These are phyloP conservation scores for Macrocentrus cingulum DNA, from an alignment of 1,140 invertebrate genomes.

Conservation along the genomic window DNA sequence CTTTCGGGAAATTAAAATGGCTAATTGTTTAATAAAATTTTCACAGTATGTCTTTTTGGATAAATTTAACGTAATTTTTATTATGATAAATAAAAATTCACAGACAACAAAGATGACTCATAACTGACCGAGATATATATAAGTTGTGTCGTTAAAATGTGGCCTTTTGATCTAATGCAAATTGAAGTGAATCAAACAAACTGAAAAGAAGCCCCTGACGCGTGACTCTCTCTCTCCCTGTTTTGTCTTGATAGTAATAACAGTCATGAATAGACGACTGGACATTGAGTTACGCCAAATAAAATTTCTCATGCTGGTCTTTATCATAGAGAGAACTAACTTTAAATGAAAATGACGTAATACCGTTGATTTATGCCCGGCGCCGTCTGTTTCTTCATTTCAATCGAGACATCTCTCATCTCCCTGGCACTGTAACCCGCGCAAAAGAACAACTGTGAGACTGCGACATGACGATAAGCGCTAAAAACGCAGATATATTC, in stretches of 20 bases:
- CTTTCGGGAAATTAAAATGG: no score
- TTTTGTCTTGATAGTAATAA: conserved; percentile 11
- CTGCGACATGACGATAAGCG: no score
- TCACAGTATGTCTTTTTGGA: no score
- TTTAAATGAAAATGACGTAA: conserved; percentile 1
- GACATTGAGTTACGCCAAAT: neutral
- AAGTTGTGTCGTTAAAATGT: neutral
- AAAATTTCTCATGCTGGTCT: neutral
- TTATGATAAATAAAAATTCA: no score
- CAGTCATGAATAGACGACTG: neutral
- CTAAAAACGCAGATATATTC: no score
- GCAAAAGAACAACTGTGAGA: no score
- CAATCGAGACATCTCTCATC: neutral
- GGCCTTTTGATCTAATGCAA: conserved; percentile 8
- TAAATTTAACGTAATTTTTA: no score
- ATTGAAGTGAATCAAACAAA: conserved; percentile 23
- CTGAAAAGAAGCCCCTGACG: neutral
- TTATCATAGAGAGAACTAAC: neutral
- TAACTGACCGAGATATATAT: no score
- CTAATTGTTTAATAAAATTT: no score
- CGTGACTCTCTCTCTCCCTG: neutral
- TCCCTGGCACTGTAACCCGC: neutral
- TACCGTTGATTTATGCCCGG: conserved; percentile 1
- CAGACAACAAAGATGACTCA: no score
- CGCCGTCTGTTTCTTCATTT: neutral